A percentile compares a stretch with the other conserved stretches of the same genome.
Evolutionary conservation across 1,140 invertebrate species (phyloP).

Genomic region (Pogonomyrmex barbatus): DNA sequence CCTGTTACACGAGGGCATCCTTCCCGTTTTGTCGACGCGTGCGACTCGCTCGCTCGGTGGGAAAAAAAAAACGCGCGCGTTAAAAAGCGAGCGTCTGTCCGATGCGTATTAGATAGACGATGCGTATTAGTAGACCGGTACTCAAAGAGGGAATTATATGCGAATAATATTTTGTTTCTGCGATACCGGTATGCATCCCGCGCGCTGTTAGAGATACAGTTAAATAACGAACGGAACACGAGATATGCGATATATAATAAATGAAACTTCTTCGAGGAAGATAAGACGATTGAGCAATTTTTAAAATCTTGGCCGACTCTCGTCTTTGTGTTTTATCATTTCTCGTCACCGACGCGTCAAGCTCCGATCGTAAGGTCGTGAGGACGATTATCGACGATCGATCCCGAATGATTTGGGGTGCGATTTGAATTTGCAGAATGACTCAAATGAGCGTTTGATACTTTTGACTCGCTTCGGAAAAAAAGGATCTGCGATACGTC

Average conservation of each 20-base stretch:
- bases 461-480: neutral
- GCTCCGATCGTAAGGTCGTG: neutral
- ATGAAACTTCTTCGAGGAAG: neutral
- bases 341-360: neutral
- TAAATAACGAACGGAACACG: neutral
- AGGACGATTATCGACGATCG: neutral
- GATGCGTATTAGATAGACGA: neutral
- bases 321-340: neutral
- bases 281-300: neutral
- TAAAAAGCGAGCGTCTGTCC: conserved; percentile 25
- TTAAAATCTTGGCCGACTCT: neutral
- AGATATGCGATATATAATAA: neutral
- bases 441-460: neutral
- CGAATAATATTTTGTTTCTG: conserved; percentile 10
- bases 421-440: neutral
- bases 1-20: conserved; percentile 49
- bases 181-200: neutral
- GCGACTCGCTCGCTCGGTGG: conserved; percentile 17
- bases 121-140: conserved; percentile 28
- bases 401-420: neutral
- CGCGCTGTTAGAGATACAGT: conserved; percentile 14
- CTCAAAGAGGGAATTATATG: conserved; percentile 29
- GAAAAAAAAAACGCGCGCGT: conserved; percentile 30
- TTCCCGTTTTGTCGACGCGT: conserved; percentile 47
- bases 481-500: conserved; percentile 28